Evolutionary conservation across 2,113 vertebrate genomes (phyloP).

Genomic region (Neodontobutis hainanensis): DNA sequence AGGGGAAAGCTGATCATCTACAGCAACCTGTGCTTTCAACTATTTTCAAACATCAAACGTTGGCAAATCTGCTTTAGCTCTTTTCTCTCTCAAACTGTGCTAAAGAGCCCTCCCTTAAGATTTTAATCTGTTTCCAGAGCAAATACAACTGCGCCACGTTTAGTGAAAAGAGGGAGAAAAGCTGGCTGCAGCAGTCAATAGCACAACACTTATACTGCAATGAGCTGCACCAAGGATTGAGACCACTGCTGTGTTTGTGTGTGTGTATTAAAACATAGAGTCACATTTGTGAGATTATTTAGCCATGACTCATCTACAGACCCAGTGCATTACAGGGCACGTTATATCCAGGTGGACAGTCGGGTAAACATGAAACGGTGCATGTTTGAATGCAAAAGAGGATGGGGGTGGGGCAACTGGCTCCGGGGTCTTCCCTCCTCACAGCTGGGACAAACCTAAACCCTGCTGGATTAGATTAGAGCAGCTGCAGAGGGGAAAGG

Average conservation of each 20-base stretch:
- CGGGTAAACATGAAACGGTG: slow-evolving; percentile 13
- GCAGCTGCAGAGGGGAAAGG: slow-evolving; percentile 17
- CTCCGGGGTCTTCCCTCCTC: slow-evolving; percentile 56
- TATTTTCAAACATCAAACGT: too few relatives aligned
- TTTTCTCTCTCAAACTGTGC: background rate
- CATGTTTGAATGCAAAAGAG: background rate
- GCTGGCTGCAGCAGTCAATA: background rate
- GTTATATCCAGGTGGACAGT: background rate
- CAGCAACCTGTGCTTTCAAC: too few relatives aligned
- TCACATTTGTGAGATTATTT: slow-evolving; percentile 27
- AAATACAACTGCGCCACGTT: slow-evolving; percentile 21
- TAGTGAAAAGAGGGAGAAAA: background rate
- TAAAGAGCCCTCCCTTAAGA: slow-evolving; percentile 5
- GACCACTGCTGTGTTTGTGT: background rate
- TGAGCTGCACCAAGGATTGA: slow-evolving; percentile 22
- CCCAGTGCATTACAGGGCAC: slow-evolving; percentile 10
- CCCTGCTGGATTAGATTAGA: slow-evolving; percentile 54
- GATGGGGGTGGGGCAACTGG: slow-evolving; percentile 25
- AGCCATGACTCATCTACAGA: slow-evolving; percentile 14
- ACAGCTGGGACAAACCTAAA: slow-evolving; percentile 57
- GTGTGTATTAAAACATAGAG: slow-evolving; percentile 21
- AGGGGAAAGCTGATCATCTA: too few relatives aligned
- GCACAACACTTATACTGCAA: slow-evolving; percentile 12
- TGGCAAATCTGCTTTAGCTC: background rate
- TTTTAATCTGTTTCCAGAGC: slow-evolving; percentile 30